A percentile compares a stretch with the other conserved stretches of the same genome.
Conservation (phyloP, 2,113 vertebrate genomes). For the Gorsachius goisagi region DNA sequence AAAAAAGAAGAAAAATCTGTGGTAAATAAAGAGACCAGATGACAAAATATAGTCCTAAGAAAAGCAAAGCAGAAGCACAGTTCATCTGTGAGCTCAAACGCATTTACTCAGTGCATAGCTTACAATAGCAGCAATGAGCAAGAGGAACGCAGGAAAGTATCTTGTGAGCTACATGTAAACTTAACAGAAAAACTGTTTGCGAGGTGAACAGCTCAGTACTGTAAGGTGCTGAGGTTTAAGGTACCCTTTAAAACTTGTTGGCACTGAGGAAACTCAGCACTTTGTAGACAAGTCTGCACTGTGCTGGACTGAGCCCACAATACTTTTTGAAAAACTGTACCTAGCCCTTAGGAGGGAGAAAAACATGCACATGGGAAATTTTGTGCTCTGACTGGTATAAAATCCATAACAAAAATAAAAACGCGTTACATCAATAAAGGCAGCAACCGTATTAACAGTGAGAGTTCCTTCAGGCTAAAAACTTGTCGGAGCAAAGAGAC, state of each 20-base stretch:
- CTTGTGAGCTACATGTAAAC: background rate
- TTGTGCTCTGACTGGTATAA: slow-evolving; percentile 34
- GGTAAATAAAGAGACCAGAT: background rate
- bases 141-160: background rate
- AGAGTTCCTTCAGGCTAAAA: slow-evolving; percentile 68
- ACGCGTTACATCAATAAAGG: slow-evolving; percentile 44
- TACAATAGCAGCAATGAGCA: background rate
- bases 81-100: background rate
- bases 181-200: background rate
- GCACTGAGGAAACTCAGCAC: background rate
- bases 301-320: background rate
- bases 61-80: slow-evolving; percentile 29
- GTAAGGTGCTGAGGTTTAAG: background rate
- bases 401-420: slow-evolving; percentile 62
- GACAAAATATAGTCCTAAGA: background rate
- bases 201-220: background rate
- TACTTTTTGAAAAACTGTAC: background rate
- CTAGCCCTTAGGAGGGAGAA: background rate
- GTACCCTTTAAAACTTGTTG: background rate
- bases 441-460: slow-evolving; percentile 59
- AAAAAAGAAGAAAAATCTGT: background rate
- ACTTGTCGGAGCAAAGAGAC: slow-evolving; percentile 48
- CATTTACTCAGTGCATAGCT: background rate
- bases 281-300: background rate
- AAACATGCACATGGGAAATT: slow-evolving; percentile 32